Evolutionary conservation across 2,888 invertebrate species (phyloP), one percentile per base, ranked within the genome.

Genomic region (Horisme vitalbata): DNA sequence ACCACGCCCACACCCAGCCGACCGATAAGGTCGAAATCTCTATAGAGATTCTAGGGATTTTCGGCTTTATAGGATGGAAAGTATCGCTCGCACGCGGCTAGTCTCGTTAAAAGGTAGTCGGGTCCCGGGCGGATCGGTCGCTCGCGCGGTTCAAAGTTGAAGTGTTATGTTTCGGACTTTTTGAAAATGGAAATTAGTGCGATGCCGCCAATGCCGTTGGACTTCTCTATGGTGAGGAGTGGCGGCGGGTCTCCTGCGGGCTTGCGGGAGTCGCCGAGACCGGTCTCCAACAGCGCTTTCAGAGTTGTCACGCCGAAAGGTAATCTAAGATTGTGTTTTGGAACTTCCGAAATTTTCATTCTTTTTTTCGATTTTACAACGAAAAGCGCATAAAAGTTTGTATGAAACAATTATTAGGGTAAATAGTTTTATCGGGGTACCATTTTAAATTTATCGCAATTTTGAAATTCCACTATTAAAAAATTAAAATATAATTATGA

Each of bases 231-330:
- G 89, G 87, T 89, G 79, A 75, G 90, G 71, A 79, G 70, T 76
- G 87, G 72, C 56, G 72, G 69, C 59, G 79, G 73, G 38, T 81
- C 85, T 35, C 81, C 87, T 32, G 35, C 39, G 11, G 65, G 67
- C 15, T 55, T 84, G 48, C 71, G 87, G 54, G 84, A 83, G 24
- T 89, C 87, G 2, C 88, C 89, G 55, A 74, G 87, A 45, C 80
- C 82, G 37, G 84, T 83, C 20, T 83, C 86, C 18, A 87, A 83
- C 63, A 93, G 93, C 87, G 93, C 93, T 14, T 93, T 93, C 72
- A 89, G 93, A 61, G 91, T 93, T 41, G 93, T 93, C 63, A 93
- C 92, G 2, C 93, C 93, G 2, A 93, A 93, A 86, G 92, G 92
- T 81, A 82, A 80, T 8, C 23, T n/a, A 8, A 23, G 3, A 8